Evolutionary conservation across 2,113 vertebrate genomes (phyloP).

Genomic region (Cyanocitta stelleri): DNA sequence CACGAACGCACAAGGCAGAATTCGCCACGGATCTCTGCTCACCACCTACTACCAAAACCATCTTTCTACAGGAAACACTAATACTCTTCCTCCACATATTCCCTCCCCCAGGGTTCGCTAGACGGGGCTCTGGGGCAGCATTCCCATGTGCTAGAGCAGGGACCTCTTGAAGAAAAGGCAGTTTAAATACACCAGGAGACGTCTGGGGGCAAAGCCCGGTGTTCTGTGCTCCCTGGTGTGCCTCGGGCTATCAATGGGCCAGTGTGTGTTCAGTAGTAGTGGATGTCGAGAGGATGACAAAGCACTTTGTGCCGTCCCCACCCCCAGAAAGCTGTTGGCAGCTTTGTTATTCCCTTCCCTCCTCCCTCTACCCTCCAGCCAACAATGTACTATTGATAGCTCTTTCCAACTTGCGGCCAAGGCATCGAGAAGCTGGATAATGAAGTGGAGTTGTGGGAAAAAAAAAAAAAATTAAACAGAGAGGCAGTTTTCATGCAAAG

Average conservation of each 20-base stretch:
- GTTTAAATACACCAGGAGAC: not conserved
- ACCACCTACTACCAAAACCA: not conserved
- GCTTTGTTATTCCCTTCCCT: conserved; percentile 38
- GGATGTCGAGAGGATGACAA: conserved; percentile 17
- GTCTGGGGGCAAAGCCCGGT: not conserved
- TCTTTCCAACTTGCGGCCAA: not conserved
- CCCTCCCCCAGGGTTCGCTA: not conserved
- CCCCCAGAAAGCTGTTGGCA: conserved; percentile 44
- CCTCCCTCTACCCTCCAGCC: conserved; percentile 9
- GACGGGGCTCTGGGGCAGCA: not conserved
- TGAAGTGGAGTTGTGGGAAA: conserved; percentile 10
- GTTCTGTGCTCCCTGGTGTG: not conserved
- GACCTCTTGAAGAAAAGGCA: not conserved
- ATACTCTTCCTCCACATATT: not conserved
- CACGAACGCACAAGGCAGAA: not conserved
- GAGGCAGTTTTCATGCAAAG: conserved; percentile 9
- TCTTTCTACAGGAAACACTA: not conserved
- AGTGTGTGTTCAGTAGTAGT: conserved; percentile 32
- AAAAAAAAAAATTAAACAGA: not conserved
- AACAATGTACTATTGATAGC: conserved; percentile 56
- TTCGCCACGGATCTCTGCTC: not conserved
- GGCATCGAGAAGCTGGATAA: conserved; percentile 40
- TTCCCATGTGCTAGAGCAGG: not conserved
- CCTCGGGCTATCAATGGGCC: conserved; percentile 22
- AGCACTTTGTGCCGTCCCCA: conserved; percentile 27